Conservation (phyloP, 2,888 invertebrate species). For the Cremastinae sp. region DNA sequence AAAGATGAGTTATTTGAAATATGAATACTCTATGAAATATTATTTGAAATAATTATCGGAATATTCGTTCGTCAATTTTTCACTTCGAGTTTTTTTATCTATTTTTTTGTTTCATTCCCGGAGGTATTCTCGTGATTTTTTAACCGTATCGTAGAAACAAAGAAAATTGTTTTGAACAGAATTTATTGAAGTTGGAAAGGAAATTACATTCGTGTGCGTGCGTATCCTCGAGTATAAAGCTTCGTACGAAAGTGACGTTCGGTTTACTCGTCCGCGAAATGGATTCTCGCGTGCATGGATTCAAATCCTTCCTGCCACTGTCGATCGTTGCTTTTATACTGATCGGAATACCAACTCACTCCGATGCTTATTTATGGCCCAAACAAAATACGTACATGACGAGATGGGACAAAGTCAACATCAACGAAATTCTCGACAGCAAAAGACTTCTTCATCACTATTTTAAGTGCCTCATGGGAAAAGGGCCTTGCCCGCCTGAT, state of each 20-base stretch:
- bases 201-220: neutral
- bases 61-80: too few species aligned
- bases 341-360: conserved; percentile 29
- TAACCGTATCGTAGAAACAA: neutral
- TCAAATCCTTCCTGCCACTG: conserved; percentile 41
- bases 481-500: conserved; percentile 87
- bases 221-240: conserved; percentile 56
- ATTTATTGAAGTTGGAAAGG: neutral
- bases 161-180: conserved; percentile 6
- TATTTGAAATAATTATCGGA: too few species aligned
- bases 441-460: conserved; percentile 87
- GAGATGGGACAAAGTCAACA: conserved; percentile 86
- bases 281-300: conserved; percentile 52
- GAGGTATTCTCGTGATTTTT: too few species aligned
- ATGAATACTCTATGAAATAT: too few species aligned
- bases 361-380: conserved; percentile 63
- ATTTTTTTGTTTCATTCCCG: too few species aligned
- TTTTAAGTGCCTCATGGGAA: conserved; percentile 85
- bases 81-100: too few species aligned
- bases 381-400: conserved; percentile 77
- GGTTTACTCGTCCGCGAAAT: conserved; percentile 62
- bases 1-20: too few species aligned
- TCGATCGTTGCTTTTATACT: conserved; percentile 36
- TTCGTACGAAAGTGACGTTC: conserved; percentile 47
- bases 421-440: conserved; percentile 86